phyloP scores from a whole-genome alignment of 2,797 vertebrate genomes.

The Bryconaethiops microstoma region DNA sequence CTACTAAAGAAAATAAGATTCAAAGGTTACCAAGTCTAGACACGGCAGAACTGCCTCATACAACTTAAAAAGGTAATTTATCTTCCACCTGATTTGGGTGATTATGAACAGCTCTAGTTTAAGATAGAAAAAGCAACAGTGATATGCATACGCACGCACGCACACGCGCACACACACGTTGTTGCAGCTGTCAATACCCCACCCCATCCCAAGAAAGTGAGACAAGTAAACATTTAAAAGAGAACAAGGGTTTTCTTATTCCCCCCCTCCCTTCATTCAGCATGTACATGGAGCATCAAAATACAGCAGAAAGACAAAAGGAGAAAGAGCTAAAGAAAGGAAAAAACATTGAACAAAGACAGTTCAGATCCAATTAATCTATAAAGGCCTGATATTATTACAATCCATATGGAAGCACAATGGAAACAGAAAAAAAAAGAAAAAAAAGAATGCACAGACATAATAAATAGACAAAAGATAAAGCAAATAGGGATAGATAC shows the following conservation, averaged over 20 bases:
- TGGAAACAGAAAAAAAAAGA: conserved; percentile 4
- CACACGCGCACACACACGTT: not conserved
- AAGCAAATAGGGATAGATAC: conserved; percentile 1
- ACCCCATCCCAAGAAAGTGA: conserved; percentile 30
- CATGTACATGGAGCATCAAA: conserved; percentile 47
- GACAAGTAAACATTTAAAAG: conserved; percentile 38
- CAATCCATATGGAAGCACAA: not conserved
- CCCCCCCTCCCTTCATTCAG: conserved; percentile 47
- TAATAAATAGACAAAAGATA: conserved; percentile 39
- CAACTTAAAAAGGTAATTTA: not conserved
- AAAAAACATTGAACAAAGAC: conserved; percentile 4
- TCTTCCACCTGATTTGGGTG: not conserved
- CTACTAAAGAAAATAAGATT: too few relatives aligned
- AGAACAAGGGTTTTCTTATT: conserved; percentile 31
- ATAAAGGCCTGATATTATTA: conserved; percentile 24
- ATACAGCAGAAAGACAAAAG: conserved; percentile 46
- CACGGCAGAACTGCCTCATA: not conserved
- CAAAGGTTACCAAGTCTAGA: too few relatives aligned
- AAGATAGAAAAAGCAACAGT: not conserved
- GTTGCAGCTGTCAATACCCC: not conserved
- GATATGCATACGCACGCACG: too few relatives aligned
- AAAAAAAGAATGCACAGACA: conserved; percentile 4
- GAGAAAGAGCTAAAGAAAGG: conserved; percentile 27
- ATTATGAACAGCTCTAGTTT: not conserved
- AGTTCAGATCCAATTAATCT: conserved; percentile 16